Conservation (phyloP, 37 sponge, comb jelly and placozoan genomes). For the Oscarella lobularis region DNA sequence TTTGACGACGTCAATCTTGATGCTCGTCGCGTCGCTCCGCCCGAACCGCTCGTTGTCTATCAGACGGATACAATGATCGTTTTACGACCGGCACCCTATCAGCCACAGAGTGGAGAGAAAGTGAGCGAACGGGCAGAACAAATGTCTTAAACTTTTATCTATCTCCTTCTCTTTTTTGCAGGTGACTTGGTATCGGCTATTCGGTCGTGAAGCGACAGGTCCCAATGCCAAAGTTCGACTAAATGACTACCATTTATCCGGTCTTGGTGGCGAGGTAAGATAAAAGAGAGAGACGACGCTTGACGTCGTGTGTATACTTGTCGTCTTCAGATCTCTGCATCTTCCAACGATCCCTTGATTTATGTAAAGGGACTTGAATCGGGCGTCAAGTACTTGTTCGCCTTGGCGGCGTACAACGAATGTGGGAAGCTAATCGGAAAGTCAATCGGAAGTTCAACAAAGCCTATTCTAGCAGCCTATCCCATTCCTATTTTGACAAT, state of each 20-base stretch:
- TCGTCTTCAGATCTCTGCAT: conserved; percentile 41
- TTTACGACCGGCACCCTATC: conserved; percentile 48
- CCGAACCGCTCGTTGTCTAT: conserved; percentile 41
- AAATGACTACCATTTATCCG: conserved; percentile 55
- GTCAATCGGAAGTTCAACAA: conserved; percentile 47
- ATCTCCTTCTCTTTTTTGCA: conserved; percentile 1
- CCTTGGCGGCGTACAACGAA: conserved; percentile 50
- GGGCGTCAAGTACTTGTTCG: conserved; percentile 71
- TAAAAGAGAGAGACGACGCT: not conserved
- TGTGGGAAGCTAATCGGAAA: conserved; percentile 34
- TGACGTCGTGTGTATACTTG: not conserved
- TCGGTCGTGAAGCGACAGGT: conserved; percentile 59
- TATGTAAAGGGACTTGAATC: conserved; percentile 37
- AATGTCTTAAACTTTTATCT: too few species aligned
- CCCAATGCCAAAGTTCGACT: conserved; percentile 82
- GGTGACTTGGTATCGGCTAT: conserved; percentile 67
- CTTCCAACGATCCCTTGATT: conserved; percentile 21
- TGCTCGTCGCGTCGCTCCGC: conserved; percentile 4
- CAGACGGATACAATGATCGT: conserved; percentile 34
- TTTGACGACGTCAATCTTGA: not conserved
- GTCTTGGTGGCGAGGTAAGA: conserved; percentile 57
- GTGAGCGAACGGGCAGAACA: too few species aligned
- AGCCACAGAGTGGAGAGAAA: conserved; percentile 15
- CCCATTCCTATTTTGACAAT: conserved; percentile 28
- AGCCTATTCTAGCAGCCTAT: conserved; percentile 46